Conservation (phyloP, 92 coral and sea anemone genomes). For the Umimayanthus kanabou region DNA sequence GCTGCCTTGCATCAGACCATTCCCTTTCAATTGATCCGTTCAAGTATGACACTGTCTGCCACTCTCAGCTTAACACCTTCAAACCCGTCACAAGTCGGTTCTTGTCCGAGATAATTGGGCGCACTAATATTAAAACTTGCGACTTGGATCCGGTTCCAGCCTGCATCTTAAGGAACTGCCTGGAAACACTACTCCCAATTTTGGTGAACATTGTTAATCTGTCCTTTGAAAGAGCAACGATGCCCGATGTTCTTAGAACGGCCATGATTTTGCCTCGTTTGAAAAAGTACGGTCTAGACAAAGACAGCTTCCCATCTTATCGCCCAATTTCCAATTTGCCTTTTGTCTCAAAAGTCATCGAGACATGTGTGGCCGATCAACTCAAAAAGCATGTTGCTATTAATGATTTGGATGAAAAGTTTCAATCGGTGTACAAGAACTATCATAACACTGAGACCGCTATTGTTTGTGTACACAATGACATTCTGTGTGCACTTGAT, state of each 20-base stretch:
- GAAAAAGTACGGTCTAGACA: no score
- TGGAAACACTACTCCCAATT: not conserved
- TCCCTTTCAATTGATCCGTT: not conserved
- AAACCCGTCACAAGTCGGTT: not conserved
- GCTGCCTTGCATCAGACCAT: not conserved
- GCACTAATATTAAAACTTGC: not conserved
- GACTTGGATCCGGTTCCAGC: not conserved
- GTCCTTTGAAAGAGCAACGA: not conserved
- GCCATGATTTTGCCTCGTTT: not conserved
- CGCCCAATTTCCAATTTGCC: no score
- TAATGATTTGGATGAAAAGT: not conserved
- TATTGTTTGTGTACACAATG: constrained; percentile 12
- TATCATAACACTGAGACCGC: constrained; percentile 39
- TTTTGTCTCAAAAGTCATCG: no score
- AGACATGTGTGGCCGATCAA: no score
- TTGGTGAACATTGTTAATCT: no score
- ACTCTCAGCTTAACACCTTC: not conserved
- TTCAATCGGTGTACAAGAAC: not conserved
- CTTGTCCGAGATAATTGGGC: not conserved
- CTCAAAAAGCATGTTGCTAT: not conserved
- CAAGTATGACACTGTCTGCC: not conserved
- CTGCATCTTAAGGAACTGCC: not conserved
- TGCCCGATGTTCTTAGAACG: not conserved
- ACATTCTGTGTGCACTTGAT: not conserved
- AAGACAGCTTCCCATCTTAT: no score